A percentile compares a stretch with the other conserved stretches of the same genome.
Conservation (phyloP, 2,797 vertebrate genomes). For the Holocentrus rufus region DNA sequence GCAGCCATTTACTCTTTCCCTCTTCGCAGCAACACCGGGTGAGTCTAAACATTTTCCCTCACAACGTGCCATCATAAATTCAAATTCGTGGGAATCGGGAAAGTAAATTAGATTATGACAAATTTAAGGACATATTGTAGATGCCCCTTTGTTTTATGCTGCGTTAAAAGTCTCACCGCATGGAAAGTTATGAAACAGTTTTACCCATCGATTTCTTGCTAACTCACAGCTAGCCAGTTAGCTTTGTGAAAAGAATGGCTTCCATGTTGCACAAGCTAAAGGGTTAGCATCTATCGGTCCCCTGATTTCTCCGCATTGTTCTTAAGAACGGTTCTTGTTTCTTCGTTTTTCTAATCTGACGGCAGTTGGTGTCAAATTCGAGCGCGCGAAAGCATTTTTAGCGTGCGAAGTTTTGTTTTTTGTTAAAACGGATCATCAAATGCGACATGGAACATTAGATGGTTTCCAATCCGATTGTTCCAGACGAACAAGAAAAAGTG, state of each 20-base stretch:
- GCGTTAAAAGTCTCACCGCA: background rate
- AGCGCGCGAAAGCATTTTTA: rapidly evolving
- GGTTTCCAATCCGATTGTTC: constrained; percentile 59
- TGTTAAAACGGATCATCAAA: background rate
- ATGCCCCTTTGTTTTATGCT: rapidly evolving
- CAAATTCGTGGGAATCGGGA: constrained; percentile 2
- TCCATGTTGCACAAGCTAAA: constrained; percentile 66
- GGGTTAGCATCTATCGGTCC: constrained; percentile 45
- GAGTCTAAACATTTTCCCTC: constrained; percentile 53
- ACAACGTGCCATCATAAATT: background rate
- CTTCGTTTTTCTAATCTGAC: background rate
- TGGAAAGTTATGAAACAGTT: background rate
- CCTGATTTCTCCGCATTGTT: constrained; percentile 58
- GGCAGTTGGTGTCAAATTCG: rapidly evolving
- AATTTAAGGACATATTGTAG: background rate
- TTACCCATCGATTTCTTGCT: constrained; percentile 56
- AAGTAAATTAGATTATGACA: background rate
- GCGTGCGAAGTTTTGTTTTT: rapidly evolving
- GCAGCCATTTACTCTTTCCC: constrained; percentile 86
- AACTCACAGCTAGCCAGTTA: constrained; percentile 65
- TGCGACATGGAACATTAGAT: constrained; percentile 39
- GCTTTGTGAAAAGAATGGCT: constrained; percentile 67
- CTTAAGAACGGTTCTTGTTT: background rate
- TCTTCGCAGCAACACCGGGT: constrained; percentile 74
- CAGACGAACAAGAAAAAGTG: constrained; percentile 77